phyloP scores from a whole-genome alignment of 2,113 vertebrate species.

The Gopherus flavomarginatus region DNA sequence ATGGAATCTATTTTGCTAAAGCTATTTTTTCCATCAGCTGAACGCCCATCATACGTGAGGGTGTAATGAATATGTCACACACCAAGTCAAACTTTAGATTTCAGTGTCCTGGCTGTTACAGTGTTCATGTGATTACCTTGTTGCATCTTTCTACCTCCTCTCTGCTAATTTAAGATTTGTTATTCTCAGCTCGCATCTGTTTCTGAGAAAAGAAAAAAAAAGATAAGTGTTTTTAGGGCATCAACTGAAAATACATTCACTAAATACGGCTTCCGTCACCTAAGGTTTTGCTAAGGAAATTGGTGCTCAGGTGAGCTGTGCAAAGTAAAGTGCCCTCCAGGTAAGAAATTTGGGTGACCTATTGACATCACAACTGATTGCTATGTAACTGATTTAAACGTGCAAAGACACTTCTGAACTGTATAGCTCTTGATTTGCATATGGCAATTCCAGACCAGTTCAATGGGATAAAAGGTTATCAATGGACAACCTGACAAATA shows the following conservation, averaged over 20 bases:
- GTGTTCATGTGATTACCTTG: not conserved
- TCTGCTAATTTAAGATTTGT: not conserved
- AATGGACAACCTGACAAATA: not conserved
- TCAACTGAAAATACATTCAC: not conserved
- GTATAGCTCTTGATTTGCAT: not conserved
- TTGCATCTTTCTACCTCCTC: not conserved
- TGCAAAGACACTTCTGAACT: not conserved
- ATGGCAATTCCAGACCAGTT: rapidly evolving
- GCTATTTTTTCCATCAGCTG: not conserved
- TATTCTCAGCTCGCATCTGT: not conserved
- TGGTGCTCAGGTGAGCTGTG: not conserved
- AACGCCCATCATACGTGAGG: not conserved
- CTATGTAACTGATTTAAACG: not conserved
- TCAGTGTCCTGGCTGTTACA: not conserved
- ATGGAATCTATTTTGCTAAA: not conserved
- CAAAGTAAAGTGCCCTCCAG: not conserved
- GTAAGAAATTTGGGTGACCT: not conserved
- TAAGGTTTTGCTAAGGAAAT: not conserved
- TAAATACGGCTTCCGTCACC: not conserved
- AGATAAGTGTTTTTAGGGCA: not conserved
- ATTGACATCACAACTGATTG: not conserved
- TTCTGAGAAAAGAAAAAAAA: not conserved
- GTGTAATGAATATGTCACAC: not conserved
- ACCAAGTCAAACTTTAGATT: constrained; percentile 8
- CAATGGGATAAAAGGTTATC: not conserved